Percentiles rank a stretch among this genome's conserved stretches.
Conservation (phyloP, 2,113 vertebrate genomes). For the Callipepla squamata region DNA sequence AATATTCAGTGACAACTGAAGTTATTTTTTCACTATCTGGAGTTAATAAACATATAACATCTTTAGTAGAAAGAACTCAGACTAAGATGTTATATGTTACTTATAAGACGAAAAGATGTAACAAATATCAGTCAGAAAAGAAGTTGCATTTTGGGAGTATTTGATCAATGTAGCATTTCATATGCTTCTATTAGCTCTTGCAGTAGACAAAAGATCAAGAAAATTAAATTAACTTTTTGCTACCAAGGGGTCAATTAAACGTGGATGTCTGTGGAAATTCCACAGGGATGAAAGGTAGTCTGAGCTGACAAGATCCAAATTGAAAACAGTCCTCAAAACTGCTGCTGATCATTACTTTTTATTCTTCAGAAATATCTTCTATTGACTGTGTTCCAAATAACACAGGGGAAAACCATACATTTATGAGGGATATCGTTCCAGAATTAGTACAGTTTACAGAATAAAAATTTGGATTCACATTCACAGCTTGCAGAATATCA, state of each 20-base stretch:
- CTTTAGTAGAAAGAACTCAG: not conserved
- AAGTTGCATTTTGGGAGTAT: not conserved
- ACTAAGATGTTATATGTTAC: not conserved
- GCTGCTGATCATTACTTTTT: not conserved
- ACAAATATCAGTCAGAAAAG: not conserved
- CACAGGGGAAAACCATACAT: not conserved
- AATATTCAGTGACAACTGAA: not conserved
- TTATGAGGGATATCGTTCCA: not conserved
- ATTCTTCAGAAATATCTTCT: not conserved
- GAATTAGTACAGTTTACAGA: not conserved
- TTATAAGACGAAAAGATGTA: not conserved
- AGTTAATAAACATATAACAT: not conserved
- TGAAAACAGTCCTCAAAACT: not conserved
- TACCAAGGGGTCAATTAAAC: not conserved
- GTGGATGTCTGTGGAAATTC: not conserved
- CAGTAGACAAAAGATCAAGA: not conserved
- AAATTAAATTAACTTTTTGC: not conserved
- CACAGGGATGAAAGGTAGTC: not conserved
- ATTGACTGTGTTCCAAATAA: not conserved
- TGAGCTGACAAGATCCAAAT: not conserved
- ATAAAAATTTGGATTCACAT: not conserved
- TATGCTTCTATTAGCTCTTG: not conserved
- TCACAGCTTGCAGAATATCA: not conserved
- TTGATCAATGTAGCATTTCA: not conserved
- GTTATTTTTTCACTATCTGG: not conserved